Conservation (phyloP, 2,797 vertebrate genomes). For the Chiloscyllium punctatum region DNA sequence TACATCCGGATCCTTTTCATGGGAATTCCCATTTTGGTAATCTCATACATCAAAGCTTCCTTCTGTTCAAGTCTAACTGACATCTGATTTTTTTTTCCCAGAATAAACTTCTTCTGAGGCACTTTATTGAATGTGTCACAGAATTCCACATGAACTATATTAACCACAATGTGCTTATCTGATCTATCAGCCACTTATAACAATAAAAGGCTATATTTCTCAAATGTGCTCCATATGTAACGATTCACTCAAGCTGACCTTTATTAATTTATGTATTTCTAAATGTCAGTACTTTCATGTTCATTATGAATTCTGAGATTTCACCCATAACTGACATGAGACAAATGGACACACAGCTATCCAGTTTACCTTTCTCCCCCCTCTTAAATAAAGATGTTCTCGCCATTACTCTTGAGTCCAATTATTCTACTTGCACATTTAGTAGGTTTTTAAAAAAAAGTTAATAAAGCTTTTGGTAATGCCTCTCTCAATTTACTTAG, state of each 20-base stretch:
- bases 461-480: background rate
- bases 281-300: background rate
- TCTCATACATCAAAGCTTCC: background rate
- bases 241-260: background rate
- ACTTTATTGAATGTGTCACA: background rate
- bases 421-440: background rate
- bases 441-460: background rate
- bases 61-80: background rate
- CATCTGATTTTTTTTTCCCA: background rate
- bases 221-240: background rate
- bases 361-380: background rate
- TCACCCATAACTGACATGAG: background rate
- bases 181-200: background rate
- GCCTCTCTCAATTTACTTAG: background rate
- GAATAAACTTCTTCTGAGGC: background rate
- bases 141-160: background rate
- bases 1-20: too few relatives aligned
- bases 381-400: background rate
- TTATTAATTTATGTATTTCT: background rate
- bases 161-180: background rate
- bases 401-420: background rate
- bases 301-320: background rate
- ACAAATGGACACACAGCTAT: background rate
- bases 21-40: background rate
- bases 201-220: background rate